Evolutionary conservation across 2,797 vertebrate species (phyloP).

Genomic region (Lacerta agilis): DNA sequence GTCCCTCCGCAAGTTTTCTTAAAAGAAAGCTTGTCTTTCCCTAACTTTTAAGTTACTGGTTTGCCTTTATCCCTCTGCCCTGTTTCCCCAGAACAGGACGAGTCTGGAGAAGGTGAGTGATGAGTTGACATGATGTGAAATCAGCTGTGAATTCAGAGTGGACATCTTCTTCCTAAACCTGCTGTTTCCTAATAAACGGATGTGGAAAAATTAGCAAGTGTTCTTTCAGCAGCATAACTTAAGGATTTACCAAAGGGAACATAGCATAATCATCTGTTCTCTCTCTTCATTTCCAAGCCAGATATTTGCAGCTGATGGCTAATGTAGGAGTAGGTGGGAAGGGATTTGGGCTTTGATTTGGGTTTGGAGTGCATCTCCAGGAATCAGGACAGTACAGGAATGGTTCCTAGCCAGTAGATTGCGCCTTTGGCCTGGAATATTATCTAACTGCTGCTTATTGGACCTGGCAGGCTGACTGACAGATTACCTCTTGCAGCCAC

Average conservation of each 20-base stretch:
- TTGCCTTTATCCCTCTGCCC: constrained; percentile 51
- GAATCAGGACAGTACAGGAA: background rate
- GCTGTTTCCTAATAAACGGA: constrained; percentile 14
- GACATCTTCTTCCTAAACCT: constrained; percentile 2
- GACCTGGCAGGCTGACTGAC: background rate
- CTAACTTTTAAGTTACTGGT: constrained; percentile 60
- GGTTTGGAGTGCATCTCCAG: constrained; percentile 20
- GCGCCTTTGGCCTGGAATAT: constrained; percentile 42
- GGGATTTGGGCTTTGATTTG: background rate
- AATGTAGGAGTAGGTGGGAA: constrained; percentile 43
- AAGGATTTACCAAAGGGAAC: constrained; percentile 16
- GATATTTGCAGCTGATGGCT: background rate
- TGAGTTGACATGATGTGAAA: background rate
- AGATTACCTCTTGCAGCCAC: constrained; percentile 9
- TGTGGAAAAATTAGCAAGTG: constrained; percentile 19
- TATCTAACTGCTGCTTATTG: constrained; percentile 5
- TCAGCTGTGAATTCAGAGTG: constrained; percentile 8
- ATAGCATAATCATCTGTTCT: background rate
- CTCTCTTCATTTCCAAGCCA: constrained; percentile 2
- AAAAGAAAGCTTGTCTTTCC: constrained; percentile 47
- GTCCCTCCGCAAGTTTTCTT: constrained; percentile 32
- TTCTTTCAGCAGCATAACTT: constrained; percentile 12
- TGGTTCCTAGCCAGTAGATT: constrained; percentile 46
- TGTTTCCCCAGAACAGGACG: constrained; percentile 3
- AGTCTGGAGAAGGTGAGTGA: constrained; percentile 22